Evolutionary conservation across 2,888 invertebrate genomes (phyloP).

Genomic region (Fissipunctia ypsillon): DNA sequence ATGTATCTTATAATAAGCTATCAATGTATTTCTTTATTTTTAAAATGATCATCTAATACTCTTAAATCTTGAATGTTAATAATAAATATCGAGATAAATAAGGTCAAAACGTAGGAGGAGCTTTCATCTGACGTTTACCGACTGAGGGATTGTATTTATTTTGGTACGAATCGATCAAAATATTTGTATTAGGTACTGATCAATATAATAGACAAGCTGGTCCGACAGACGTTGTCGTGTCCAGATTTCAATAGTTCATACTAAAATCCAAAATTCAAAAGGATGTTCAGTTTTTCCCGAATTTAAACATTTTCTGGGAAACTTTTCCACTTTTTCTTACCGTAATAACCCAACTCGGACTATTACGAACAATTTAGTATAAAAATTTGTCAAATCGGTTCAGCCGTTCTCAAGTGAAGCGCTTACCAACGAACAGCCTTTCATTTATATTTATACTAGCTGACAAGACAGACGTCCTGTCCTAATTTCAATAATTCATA

Average conservation of each 20-base stretch:
- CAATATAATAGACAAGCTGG: not conserved
- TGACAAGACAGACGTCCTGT: too few relatives aligned
- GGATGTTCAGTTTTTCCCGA: not conserved
- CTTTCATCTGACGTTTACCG: slow-evolving; percentile 6
- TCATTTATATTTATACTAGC: too few relatives aligned
- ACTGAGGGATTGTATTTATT: not conserved
- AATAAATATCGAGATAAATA: slow-evolving; percentile 7
- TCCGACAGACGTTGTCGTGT: not conserved
- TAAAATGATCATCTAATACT: slow-evolving; percentile 7
- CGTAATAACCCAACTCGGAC: not conserved
- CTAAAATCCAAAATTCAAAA: not conserved
- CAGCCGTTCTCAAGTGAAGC: not conserved
- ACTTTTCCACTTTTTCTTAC: not conserved
- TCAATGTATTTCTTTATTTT: slow-evolving; percentile 1
- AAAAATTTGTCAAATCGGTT: not conserved
- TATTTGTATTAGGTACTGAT: not conserved
- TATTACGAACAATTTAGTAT: too few relatives aligned
- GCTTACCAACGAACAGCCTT: not conserved
- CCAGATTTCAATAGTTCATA: not conserved
- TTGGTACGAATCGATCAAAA: not conserved
- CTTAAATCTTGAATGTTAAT: not conserved
- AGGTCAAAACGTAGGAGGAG: not conserved
- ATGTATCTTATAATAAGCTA: not conserved
- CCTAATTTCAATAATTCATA: too few relatives aligned
- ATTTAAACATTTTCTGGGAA: not conserved